Evolutionary conservation across 2,888 invertebrate species (phyloP).

Genomic region (Papilio protenor): DNA sequence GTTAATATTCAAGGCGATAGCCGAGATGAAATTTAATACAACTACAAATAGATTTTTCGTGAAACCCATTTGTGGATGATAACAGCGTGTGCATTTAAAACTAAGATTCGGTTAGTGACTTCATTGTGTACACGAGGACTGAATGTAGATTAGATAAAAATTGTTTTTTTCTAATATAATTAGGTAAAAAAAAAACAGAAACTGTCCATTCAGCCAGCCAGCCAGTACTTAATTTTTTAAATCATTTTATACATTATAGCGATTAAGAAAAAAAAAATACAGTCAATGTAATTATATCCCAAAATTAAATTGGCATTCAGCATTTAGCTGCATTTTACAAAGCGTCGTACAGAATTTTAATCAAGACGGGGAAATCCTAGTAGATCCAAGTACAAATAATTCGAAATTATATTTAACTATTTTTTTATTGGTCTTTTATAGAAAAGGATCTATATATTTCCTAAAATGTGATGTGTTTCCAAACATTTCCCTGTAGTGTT

Average conservation of each 20-base stretch:
- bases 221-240: too few relatives aligned
- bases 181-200: background rate
- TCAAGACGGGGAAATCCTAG: conserved; percentile 1
- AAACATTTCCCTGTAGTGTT: too few relatives aligned
- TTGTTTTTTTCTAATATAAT: background rate
- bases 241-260: too few relatives aligned
- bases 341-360: background rate
- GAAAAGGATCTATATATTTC: too few relatives aligned
- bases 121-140: conserved; percentile 59
- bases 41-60: conserved; percentile 28
- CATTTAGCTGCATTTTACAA: too few relatives aligned
- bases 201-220: background rate
- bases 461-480: too few relatives aligned
- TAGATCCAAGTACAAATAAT: too few relatives aligned
- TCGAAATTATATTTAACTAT: too few relatives aligned
- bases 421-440: too few relatives aligned
- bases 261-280: too few relatives aligned
- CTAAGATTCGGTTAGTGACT: conserved; percentile 62
- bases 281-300: conserved; percentile 4
- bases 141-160: conserved; percentile 54
- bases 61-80: conserved; percentile 48
- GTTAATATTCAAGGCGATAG: conserved; percentile 8
- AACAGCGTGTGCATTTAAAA: conserved; percentile 51
- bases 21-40: conserved; percentile 30
- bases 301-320: conserved; percentile 4